Percentiles rank a stretch among this genome's conserved stretches.
Conservation (phyloP, 2,113 vertebrate species). For the Brachyistius frenatus region DNA sequence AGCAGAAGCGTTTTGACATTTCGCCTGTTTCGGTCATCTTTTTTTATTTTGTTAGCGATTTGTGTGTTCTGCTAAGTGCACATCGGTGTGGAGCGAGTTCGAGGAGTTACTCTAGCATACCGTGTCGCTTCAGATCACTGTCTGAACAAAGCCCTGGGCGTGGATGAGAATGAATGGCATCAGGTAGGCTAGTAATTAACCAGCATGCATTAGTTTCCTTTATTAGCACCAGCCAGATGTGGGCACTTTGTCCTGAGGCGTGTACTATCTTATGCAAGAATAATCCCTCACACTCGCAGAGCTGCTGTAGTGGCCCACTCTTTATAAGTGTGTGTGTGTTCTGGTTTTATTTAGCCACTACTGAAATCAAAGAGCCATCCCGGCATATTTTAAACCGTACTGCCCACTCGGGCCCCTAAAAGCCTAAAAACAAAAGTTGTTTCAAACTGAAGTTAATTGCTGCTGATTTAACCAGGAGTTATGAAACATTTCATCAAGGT, state of each 20-base stretch:
- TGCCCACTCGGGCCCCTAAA: not conserved
- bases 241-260: constrained; percentile 43
- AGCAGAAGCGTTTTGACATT: constrained; percentile 19
- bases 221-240: constrained; percentile 67
- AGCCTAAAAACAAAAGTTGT: constrained; percentile 4
- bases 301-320: constrained; percentile 2
- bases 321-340: not conserved
- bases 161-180: constrained; percentile 31
- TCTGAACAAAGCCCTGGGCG: constrained; percentile 19
- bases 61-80: constrained; percentile 18
- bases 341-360: constrained; percentile 13
- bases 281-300: constrained; percentile 11
- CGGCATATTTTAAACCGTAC: constrained; percentile 10
- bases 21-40: constrained; percentile 9
- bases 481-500: constrained; percentile 12
- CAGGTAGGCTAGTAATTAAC: constrained; percentile 63
- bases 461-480: constrained; percentile 15
- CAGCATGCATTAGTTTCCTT: constrained; percentile 47
- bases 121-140: constrained; percentile 29
- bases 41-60: not conserved
- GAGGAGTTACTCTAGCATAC: constrained; percentile 15
- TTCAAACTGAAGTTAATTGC: constrained; percentile 29
- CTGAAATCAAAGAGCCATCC: not conserved
- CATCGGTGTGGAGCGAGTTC: constrained; percentile 38
- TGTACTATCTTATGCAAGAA: constrained; percentile 4